Conservation (phyloP, 2,113 vertebrate species). For the Phylloscopus trochilus region DNA sequence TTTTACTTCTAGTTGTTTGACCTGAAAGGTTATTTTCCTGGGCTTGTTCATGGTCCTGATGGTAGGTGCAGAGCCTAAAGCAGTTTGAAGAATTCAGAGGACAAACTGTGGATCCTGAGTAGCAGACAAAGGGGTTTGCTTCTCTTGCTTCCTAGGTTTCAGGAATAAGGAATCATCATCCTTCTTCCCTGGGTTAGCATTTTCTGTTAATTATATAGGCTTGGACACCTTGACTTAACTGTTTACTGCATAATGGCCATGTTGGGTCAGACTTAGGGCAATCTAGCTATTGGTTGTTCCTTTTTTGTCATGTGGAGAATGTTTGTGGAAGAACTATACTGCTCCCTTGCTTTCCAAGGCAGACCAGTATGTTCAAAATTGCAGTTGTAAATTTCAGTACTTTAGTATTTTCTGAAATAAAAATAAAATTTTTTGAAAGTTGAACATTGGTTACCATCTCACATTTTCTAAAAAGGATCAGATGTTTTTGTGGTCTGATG, state of each 20-base stretch:
- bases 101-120: not conserved
- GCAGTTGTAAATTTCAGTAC: not conserved
- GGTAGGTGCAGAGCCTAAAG: not conserved
- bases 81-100: not conserved
- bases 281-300: not conserved
- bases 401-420: not conserved
- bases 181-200: not conserved
- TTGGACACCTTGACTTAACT: not conserved
- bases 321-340: not conserved
- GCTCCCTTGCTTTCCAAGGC: not conserved
- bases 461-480: not conserved
- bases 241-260: not conserved
- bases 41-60: not conserved
- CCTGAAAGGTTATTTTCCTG: not conserved
- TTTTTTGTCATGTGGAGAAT: not conserved
- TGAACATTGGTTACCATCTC: not conserved
- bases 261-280: not conserved
- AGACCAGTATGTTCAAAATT: not conserved
- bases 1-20: not conserved
- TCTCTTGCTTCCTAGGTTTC: not conserved
- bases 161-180: not conserved
- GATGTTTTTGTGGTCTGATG: not conserved
- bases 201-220: not conserved
- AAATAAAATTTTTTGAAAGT: not conserved
- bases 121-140: not conserved